phyloP scores from a whole-genome alignment of 2,888 invertebrate genomes.

The Himalopsyche japonica region DNA sequence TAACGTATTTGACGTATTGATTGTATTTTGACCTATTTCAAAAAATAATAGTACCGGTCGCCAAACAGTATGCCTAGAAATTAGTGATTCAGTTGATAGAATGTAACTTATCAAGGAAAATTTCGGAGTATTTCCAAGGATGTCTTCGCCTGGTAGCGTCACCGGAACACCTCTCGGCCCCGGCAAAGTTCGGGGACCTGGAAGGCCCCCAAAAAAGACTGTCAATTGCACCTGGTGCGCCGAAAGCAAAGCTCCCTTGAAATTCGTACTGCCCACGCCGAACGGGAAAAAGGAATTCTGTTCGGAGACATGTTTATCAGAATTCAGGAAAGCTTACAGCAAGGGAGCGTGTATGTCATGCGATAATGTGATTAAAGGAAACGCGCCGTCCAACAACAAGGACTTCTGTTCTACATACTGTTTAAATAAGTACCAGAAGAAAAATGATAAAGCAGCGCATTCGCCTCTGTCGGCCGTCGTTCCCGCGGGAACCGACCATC shows the following conservation, averaged over 20 bases:
- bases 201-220: conserved; percentile 79
- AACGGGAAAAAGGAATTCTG: conserved; percentile 92
- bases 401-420: conserved; percentile 87
- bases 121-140: conserved; percentile 16
- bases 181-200: conserved; percentile 68
- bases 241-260: conserved; percentile 78
- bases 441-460: conserved; percentile 63
- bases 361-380: conserved; percentile 82
- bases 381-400: conserved; percentile 72
- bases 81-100: neutral
- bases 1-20: neutral
- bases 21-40: neutral
- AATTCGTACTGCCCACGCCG: conserved; percentile 84
- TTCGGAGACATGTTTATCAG: conserved; percentile 85
- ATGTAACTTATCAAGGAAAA: conserved; percentile 9
- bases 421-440: conserved; percentile 82
- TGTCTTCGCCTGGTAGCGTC: conserved; percentile 37
- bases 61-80: neutral
- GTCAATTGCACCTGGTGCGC: conserved; percentile 82
- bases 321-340: conserved; percentile 85
- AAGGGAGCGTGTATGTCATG: conserved; percentile 87
- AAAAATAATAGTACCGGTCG: neutral
- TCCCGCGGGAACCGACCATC: conserved; percentile 18
- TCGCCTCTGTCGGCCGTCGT: conserved; percentile 41
- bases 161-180: conserved; percentile 43